These are phyloP conservation scores for Cirrhinus mrigala DNA, from an alignment of 2,797 vertebrate genomes.

Conservation along the genomic window DNA sequence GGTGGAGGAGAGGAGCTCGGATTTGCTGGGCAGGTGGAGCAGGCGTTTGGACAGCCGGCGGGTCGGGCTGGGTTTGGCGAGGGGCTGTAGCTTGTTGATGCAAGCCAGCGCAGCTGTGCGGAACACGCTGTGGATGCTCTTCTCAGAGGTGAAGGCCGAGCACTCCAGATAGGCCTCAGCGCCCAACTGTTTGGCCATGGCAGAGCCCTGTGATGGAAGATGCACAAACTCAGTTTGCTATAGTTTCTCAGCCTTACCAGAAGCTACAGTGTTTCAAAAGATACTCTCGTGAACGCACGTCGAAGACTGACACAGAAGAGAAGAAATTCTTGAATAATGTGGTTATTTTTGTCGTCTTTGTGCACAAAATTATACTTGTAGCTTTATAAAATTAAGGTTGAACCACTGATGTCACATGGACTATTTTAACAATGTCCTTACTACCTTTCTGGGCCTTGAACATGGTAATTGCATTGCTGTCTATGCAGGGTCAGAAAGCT, in stretches of 20 bases:
- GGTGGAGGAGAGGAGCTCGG: conserved; percentile 91
- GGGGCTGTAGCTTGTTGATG: conserved; percentile 84
- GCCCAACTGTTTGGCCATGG: conserved; percentile 91
- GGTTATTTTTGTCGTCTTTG: no score
- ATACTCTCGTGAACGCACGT: no score
- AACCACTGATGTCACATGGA: no score
- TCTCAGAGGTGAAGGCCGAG: conserved; percentile 95
- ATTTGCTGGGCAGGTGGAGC: conserved; percentile 91
- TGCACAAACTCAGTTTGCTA: neutral
- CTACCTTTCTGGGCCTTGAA: no score
- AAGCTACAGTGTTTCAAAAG: neutral
- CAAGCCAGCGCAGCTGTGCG: conserved; percentile 88
- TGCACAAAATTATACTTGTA: no score
- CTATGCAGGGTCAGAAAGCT: no score
- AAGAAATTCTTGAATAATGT: no score
- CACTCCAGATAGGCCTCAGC: conserved; percentile 94
- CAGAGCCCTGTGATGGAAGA: conserved; percentile 82
- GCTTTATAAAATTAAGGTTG: no score
- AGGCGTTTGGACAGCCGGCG: conserved; percentile 93
- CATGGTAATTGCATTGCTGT: no score
- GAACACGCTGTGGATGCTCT: conserved; percentile 95
- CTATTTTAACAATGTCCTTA: no score
- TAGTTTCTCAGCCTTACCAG: neutral
- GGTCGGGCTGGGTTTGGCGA: conserved; percentile 84
- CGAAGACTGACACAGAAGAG: no score